Evolutionary conservation across 2,888 invertebrate species (phyloP).

Genomic region (Spilarctia lutea): DNA sequence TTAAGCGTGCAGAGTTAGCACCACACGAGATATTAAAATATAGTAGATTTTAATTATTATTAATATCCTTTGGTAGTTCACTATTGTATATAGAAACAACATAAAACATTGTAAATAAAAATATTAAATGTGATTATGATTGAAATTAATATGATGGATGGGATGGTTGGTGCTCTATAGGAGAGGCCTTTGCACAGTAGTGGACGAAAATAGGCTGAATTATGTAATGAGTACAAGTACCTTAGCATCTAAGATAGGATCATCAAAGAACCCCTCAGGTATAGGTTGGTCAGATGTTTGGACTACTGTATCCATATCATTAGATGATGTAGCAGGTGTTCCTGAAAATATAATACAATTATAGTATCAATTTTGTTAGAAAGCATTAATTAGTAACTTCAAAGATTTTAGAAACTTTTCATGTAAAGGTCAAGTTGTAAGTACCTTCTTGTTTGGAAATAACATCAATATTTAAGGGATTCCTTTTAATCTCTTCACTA

Average conservation of each 20-base stretch:
- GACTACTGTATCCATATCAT: constrained; percentile 55
- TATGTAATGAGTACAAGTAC: constrained; percentile 62
- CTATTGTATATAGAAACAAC: too few species aligned
- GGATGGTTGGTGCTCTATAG: too few species aligned
- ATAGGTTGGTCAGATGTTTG: constrained; percentile 77
- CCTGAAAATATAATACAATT: constrained; percentile 8
- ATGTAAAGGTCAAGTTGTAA: constrained; percentile 26
- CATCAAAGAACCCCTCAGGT: constrained; percentile 96
- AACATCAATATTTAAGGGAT: constrained; percentile 48
- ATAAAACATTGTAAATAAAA: too few species aligned
- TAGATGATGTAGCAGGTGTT: not conserved
- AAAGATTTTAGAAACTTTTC: not conserved
- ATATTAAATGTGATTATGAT: too few species aligned
- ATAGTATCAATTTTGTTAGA: not conserved
- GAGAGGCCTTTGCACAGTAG: too few species aligned
- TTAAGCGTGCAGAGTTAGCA: too few species aligned
- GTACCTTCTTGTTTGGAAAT: constrained; percentile 53
- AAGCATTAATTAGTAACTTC: not conserved
- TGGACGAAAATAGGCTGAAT: too few species aligned
- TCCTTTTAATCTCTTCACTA: constrained; percentile 74
- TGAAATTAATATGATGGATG: too few species aligned
- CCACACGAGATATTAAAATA: too few species aligned
- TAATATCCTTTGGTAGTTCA: too few species aligned
- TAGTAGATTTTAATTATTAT: too few species aligned
- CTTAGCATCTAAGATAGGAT: constrained; percentile 93